These are phyloP conservation scores for Armadillidium nasatum DNA, from an alignment of 1,140 invertebrate genomes.

Conservation along the genomic window DNA sequence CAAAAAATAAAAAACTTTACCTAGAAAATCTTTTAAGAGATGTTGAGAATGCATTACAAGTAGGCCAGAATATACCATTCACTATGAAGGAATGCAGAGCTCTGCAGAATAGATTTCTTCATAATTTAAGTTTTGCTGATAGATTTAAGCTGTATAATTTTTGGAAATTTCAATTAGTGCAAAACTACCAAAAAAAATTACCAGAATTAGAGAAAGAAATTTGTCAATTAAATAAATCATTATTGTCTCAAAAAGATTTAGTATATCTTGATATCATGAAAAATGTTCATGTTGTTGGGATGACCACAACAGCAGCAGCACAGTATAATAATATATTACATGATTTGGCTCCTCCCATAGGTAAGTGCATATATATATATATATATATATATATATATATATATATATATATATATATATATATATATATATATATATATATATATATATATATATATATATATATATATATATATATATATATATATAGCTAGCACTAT, in stretches of 20 bases:
- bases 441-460: too few species aligned
- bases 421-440: too few species aligned
- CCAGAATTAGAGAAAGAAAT: conserved; percentile 7
- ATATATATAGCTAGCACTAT: too few species aligned
- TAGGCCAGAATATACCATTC: not conserved
- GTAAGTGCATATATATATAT: not conserved
- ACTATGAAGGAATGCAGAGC: not conserved
- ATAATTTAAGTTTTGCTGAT: not conserved
- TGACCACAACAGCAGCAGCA: conserved; percentile 73
- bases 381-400: too few species aligned
- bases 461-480: too few species aligned
- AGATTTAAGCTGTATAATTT: conserved; percentile 38
- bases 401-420: too few species aligned
- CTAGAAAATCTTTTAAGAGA: not conserved
- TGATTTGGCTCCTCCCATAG: conserved; percentile 48
- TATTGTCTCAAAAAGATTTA: conserved; percentile 31
- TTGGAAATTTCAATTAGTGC: conserved; percentile 36
- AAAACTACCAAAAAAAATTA: not conserved
- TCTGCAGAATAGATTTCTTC: not conserved
- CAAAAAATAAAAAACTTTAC: not conserved
- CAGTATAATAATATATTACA: conserved; percentile 61
- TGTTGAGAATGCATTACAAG: not conserved
- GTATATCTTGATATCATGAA: conserved; percentile 34
- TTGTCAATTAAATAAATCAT: conserved; percentile 19
- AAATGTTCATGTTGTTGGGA: conserved; percentile 57